phyloP scores from a whole-genome alignment of 2,888 invertebrate genomes.

The Sesamia inferens region DNA sequence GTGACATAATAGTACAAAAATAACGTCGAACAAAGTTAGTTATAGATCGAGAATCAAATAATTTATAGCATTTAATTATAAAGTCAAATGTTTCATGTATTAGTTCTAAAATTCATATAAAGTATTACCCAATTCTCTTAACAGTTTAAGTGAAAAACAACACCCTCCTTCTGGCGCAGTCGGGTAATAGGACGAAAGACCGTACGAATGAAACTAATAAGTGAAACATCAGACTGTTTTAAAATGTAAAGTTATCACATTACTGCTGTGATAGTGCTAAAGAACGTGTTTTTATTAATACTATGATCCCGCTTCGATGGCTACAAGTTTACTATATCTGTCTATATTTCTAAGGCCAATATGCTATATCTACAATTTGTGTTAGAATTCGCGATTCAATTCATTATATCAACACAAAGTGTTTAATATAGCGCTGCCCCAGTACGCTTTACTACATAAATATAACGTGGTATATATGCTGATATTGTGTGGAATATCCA shows the following conservation, averaged over 20 bases:
- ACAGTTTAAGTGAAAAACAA: conserved; percentile 63
- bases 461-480: conserved; percentile 52
- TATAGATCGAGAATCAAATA: conserved; percentile 67
- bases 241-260: conserved; percentile 77
- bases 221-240: conserved; percentile 74
- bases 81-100: conserved; percentile 64
- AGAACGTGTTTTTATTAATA: conserved; percentile 82
- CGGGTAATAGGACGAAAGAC: conserved; percentile 55
- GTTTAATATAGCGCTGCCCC: conserved; percentile 82
- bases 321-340: conserved; percentile 80
- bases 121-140: conserved; percentile 59
- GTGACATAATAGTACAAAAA: conserved; percentile 87
- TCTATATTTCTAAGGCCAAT: conserved; percentile 86
- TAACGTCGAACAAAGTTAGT: conserved; percentile 79
- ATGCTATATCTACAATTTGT: conserved; percentile 88
- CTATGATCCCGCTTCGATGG: conserved; percentile 84
- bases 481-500: conserved; percentile 57
- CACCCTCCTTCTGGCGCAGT: conserved; percentile 17
- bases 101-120: conserved; percentile 57
- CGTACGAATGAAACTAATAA: conserved; percentile 57
- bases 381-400: conserved; percentile 74
- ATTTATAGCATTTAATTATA: conserved; percentile 63
- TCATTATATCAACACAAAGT: conserved; percentile 81
- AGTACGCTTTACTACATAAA: conserved; percentile 71
- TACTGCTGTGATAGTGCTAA: conserved; percentile 72